Evolutionary conservation across 2,113 vertebrate species (phyloP), one percentile per base, ranked within the genome.

Genomic region (Cairina moschata): DNA sequence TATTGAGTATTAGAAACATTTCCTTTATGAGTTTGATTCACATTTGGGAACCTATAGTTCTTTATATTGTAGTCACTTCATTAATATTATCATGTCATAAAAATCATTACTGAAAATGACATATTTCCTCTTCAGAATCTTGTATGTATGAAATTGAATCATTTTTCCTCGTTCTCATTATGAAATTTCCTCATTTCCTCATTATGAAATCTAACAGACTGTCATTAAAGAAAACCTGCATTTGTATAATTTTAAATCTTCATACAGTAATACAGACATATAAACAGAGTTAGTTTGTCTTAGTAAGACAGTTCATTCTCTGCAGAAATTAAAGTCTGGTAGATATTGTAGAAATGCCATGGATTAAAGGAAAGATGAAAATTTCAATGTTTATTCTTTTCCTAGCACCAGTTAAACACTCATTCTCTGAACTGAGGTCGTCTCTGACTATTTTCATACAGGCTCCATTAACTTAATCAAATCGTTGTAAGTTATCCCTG

Each of bases 381-480:
- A 40, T 67, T 36, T 62, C 36, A 96, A 90, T 85, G 26, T 83
- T 86, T 86, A 44, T 26, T 69, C 21, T 83, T 26, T 56, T 46
- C 23, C 13, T 80, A 74, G 42, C 34, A 54, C 9, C 55, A 26
- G 15, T 23, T 74, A 96, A 94, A 66, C 16, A 25, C 52, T 93
- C 0, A 17, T 78, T 82, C 14, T 66, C 18, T 60, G 67, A 76
- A 44, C 6, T 60, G 7, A 91, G 46, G 13, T 83, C 58, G 74
- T 94, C 13, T 83, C 29, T 83, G 25, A 54, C 60, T 93, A 9
- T 60, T 90, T 50, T 50, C 34, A 52, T 11, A 36, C 3, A 77
- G 60, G 12, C n/a, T 83, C 10, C 50, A 52, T 83, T 93, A 89
- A 91, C 21, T 86, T 91, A 90, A 95, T 90, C 68, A 96, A 94